Conservation (phyloP, 2,797 vertebrate species). For the Sorex maritimensis region DNA sequence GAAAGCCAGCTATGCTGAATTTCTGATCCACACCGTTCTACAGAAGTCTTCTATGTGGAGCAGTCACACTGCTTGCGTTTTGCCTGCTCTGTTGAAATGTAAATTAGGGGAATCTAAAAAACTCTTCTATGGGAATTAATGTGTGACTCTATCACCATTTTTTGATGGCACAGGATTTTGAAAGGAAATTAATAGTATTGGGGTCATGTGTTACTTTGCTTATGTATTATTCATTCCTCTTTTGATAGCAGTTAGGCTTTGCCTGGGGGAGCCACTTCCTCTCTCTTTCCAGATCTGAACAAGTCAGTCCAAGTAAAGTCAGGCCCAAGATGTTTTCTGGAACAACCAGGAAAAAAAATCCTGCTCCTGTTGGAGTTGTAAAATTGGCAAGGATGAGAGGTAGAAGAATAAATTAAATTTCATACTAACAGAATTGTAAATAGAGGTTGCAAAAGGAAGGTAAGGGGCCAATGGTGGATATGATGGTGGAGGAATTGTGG, state of each 20-base stretch:
- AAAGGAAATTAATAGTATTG: not conserved
- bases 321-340: not conserved
- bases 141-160: constrained; percentile 5
- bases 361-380: no score
- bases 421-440: no score
- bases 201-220: not conserved
- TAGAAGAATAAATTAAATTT: no score
- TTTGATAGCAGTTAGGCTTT: not conserved
- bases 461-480: no score
- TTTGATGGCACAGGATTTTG: constrained; percentile 20
- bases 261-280: not conserved
- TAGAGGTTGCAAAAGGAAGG: no score
- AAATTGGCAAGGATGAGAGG: no score
- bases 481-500: no score
- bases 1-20: not conserved
- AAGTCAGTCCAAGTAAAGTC: not conserved
- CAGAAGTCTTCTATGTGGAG: not conserved
- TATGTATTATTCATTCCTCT: not conserved
- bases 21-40: not conserved
- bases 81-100: constrained; percentile 24
- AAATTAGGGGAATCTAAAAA: constrained; percentile 22
- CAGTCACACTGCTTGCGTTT: not conserved
- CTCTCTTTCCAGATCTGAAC: not conserved
- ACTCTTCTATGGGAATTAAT: constrained; percentile 13
- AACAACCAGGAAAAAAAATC: not conserved